These are phyloP conservation scores for Ceyx margarethae DNA, from an alignment of 2,113 vertebrate species.

Conservation along the genomic window DNA sequence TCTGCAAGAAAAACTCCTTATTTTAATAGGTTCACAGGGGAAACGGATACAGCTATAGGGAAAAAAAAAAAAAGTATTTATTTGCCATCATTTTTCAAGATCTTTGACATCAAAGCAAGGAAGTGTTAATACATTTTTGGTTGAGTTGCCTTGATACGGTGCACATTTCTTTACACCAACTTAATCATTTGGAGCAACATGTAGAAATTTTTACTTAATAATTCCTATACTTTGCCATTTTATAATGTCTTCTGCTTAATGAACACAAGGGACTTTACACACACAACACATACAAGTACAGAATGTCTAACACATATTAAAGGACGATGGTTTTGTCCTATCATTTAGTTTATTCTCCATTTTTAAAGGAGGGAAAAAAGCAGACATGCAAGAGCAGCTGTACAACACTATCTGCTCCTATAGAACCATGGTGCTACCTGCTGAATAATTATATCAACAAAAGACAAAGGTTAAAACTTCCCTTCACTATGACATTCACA, in stretches of 20 bases:
- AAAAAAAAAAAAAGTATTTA: neutral
- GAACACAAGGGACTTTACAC: neutral
- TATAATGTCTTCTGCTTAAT: neutral
- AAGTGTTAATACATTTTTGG: neutral
- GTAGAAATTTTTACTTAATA: neutral
- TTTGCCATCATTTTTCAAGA: conserved; percentile 46
- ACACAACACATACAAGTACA: neutral
- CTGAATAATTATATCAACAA: neutral
- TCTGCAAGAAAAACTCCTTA: conserved; percentile 16
- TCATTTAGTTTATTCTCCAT: neutral
- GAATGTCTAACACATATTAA: neutral
- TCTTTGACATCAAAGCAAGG: neutral
- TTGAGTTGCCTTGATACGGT: neutral
- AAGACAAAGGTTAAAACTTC: neutral
- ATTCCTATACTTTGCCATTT: neutral
- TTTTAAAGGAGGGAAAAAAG: neutral
- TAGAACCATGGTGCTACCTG: neutral
- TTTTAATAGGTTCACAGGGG: conserved; percentile 22
- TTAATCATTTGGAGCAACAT: neutral
- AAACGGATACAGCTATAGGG: neutral
- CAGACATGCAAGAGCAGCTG: neutral
- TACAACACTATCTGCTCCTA: neutral
- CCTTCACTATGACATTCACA: neutral
- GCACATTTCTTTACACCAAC: neutral
- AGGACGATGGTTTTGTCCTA: neutral